phyloP scores from a whole-genome alignment of 2,797 vertebrate species.

The Pangasius mekongensis region DNA sequence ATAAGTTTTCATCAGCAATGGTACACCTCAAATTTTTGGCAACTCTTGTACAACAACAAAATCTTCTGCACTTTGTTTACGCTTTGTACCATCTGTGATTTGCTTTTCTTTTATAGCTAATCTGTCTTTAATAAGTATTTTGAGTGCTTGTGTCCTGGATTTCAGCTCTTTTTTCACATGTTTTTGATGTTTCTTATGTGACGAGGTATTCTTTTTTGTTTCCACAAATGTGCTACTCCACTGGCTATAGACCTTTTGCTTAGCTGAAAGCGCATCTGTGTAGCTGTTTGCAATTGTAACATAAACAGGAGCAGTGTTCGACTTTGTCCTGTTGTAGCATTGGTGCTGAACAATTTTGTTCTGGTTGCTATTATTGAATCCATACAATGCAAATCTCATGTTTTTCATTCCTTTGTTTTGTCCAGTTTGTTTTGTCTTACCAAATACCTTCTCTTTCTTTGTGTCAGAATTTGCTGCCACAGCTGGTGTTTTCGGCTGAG shows the following conservation, averaged over 20 bases:
- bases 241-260: slow-evolving; percentile 47
- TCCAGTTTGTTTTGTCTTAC: neutral
- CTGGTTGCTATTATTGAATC: neutral
- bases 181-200: neutral
- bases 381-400: slow-evolving; percentile 41
- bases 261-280: slow-evolving; percentile 29
- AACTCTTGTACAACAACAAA: neutral
- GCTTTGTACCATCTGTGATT: neutral
- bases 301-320: slow-evolving; percentile 9
- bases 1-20: neutral
- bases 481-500: neutral
- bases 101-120: neutral
- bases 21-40: neutral
- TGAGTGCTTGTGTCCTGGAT: neutral
- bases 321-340: neutral
- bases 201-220: neutral
- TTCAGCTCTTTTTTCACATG: neutral
- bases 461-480: neutral
- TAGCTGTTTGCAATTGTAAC: slow-evolving; percentile 7
- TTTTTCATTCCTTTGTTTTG: neutral
- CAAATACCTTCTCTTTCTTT: neutral
- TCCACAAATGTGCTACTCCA: slow-evolving; percentile 47
- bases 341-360: neutral
- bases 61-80: neutral
- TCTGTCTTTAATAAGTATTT: neutral